Conservation (phyloP, 2,113 vertebrate species). For the Scomber japonicus region DNA sequence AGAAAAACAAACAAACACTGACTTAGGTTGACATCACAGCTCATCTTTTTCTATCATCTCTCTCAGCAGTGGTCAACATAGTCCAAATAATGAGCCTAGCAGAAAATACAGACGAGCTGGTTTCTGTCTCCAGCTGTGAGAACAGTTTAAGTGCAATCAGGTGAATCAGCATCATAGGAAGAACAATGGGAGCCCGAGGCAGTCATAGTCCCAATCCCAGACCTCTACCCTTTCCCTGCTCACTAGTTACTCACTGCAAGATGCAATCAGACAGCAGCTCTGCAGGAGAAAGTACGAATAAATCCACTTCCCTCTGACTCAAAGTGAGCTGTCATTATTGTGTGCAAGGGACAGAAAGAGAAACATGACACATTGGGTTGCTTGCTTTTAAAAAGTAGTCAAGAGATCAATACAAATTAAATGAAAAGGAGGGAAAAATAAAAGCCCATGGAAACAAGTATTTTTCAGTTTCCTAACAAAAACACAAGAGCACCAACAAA, state of each 20-base stretch:
- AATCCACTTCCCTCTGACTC: conserved; percentile 11
- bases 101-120: neutral
- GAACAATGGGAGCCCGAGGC: conserved; percentile 53
- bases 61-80: conserved; percentile 1
- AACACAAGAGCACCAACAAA: conserved; percentile 38
- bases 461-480: neutral
- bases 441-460: neutral
- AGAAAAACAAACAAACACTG: no score
- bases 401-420: neutral
- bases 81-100: neutral
- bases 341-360: neutral
- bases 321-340: neutral
- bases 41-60: neutral
- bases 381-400: no score
- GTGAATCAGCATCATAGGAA: conserved; percentile 34
- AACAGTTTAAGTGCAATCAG: conserved; percentile 61
- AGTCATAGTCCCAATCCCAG: conserved; percentile 31
- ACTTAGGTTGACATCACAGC: neutral
- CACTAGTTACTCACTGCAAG: conserved; percentile 41
- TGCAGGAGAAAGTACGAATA: conserved; percentile 19
- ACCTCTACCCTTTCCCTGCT: conserved; percentile 11
- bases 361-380: neutral
- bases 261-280: conserved; percentile 51
- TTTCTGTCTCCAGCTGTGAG: conserved; percentile 34
- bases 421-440: no score